These are phyloP conservation scores for Drosophila cracens DNA, from an alignment of 2,888 invertebrate genomes.

Conservation along the genomic window DNA sequence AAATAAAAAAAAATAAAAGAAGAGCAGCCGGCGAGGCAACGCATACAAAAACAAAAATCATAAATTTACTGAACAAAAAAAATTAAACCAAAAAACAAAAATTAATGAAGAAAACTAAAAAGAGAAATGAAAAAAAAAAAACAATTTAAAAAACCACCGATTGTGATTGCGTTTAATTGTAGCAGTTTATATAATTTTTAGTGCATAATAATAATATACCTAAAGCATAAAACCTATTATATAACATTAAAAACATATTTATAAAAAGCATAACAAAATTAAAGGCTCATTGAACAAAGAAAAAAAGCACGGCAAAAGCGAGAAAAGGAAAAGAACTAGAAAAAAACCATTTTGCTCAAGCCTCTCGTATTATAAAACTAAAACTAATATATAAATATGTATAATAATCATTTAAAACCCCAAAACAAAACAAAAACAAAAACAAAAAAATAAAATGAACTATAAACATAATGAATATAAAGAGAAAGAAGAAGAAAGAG, in stretches of 20 bases:
- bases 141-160: constrained; percentile 84
- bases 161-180: constrained; percentile 85
- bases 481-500: constrained; percentile 6
- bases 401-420: constrained; percentile 20
- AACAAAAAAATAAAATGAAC: not conserved
- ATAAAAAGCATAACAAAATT: constrained; percentile 33
- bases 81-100: constrained; percentile 67
- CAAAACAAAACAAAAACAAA: not conserved
- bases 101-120: constrained; percentile 52
- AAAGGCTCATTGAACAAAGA: constrained; percentile 47
- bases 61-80: constrained; percentile 32
- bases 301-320: constrained; percentile 26
- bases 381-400: constrained; percentile 27
- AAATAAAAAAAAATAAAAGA: constrained; percentile 39
- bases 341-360: constrained; percentile 63
- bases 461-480: constrained; percentile 22
- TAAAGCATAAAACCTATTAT: constrained; percentile 54
- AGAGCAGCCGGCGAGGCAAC: constrained; percentile 49
- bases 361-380: constrained; percentile 36
- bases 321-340: constrained; percentile 22
- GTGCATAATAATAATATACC: constrained; percentile 60
- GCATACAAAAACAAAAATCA: constrained; percentile 44
- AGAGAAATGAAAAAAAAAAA: constrained; percentile 60
- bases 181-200: constrained; percentile 80
- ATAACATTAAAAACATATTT: constrained; percentile 54